phyloP scores from a whole-genome alignment of 2,888 invertebrate species.

The Euclidia mi region DNA sequence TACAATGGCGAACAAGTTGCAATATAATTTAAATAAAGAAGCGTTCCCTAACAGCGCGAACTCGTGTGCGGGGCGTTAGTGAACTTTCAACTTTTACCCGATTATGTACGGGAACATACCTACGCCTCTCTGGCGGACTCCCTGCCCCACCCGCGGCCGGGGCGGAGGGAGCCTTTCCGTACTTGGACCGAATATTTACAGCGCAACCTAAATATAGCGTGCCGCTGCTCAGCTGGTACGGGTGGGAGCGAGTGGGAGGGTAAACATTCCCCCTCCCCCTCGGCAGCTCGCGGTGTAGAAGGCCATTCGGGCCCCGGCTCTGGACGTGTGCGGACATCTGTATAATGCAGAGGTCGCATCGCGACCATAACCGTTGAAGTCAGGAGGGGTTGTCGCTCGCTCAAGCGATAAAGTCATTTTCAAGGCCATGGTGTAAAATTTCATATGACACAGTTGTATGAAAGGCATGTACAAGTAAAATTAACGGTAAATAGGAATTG shows the following conservation, averaged over 20 bases:
- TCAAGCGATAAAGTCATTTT: conserved; percentile 72
- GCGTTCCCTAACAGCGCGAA: conserved; percentile 83
- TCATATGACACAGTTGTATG: conserved; percentile 60
- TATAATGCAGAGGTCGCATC: conserved; percentile 66
- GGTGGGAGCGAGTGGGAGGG: conserved; percentile 74
- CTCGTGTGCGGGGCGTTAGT: conserved; percentile 83
- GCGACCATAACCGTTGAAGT: conserved; percentile 83
- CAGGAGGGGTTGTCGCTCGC: conserved; percentile 76
- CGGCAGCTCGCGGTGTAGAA: conserved; percentile 64
- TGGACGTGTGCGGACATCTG: conserved; percentile 80
- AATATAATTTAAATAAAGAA: conserved; percentile 90
- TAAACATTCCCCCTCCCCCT: conserved; percentile 78
- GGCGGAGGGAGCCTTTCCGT: conserved; percentile 76
- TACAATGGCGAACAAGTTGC: conserved; percentile 89
- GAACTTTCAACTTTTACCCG: conserved; percentile 89
- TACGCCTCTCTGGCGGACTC: conserved; percentile 42
- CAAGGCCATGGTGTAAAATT: conserved; percentile 76
- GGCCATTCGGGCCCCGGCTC: conserved; percentile 81
- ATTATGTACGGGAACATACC: conserved; percentile 74
- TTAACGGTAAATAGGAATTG: conserved; percentile 21
- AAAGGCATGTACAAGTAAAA: conserved; percentile 36
- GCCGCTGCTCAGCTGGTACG: conserved; percentile 88
- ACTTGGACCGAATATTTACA: conserved; percentile 89
- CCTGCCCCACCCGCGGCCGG: conserved; percentile 50
- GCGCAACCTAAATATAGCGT: conserved; percentile 90